A percentile compares a stretch with the other conserved stretches of the same genome.
Conservation (phyloP, 2,113 vertebrate genomes). For the Ceyx cyanopectus region DNA sequence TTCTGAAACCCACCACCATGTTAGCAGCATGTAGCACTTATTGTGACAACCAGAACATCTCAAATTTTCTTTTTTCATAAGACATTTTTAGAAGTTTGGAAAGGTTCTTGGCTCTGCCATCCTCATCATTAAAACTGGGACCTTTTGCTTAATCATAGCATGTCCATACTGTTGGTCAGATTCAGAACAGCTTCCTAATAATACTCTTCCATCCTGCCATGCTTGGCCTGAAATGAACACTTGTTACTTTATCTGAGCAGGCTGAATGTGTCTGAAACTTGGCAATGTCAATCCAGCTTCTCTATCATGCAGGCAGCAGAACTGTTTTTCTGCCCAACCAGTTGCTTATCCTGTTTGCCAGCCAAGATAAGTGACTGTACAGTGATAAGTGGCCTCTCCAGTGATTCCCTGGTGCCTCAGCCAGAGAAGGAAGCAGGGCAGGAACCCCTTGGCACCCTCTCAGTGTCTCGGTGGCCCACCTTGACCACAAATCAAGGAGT, state of each 20-base stretch:
- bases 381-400: not conserved
- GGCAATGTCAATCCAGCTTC: not conserved
- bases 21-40: not conserved
- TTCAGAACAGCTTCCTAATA: not conserved
- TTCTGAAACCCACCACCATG: not conserved
- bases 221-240: not conserved
- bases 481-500: not conserved
- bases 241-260: not conserved
- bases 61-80: not conserved
- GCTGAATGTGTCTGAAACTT: not conserved
- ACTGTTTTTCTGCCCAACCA: not conserved
- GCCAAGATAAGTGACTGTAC: rapidly evolving
- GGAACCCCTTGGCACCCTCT: rapidly evolving
- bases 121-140: not conserved
- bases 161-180: not conserved
- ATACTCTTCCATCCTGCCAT: not conserved
- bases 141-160: not conserved
- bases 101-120: not conserved
- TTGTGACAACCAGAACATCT: constrained; percentile 28
- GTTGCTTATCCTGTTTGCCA: not conserved
- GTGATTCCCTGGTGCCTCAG: not conserved
- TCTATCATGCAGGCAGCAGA: not conserved
- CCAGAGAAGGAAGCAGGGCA: not conserved
- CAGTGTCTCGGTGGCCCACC: no score
- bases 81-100: constrained; percentile 6